Evolutionary conservation across 2,113 vertebrate species (phyloP), one percentile per base, ranked within the genome.

Genomic region (Cynoglossus semilaevis): DNA sequence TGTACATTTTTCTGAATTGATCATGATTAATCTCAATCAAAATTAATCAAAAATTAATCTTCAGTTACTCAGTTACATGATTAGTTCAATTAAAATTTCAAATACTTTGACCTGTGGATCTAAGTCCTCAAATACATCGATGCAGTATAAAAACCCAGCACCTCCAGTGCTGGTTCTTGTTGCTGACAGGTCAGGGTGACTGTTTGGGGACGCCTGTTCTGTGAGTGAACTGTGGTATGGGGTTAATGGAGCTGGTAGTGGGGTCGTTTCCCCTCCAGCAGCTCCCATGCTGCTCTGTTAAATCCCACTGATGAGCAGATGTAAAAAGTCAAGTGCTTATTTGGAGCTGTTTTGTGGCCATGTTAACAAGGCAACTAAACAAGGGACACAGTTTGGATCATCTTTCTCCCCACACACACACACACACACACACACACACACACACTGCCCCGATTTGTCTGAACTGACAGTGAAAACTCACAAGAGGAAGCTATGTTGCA

Each of bases 301-400:
- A 63, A 63, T 47, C n/a, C 18, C 16, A 77, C 77, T 63, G 78
- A 86, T 82, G 15, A 78, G 55, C 65, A 76, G 61, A 85, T 78
- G 74, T 71, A 88, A 88, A 67, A 72, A 80, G 65, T 51, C 52
- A 79, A 77, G 50, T 62, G 73, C 60, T 67, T 51, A 44, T 79
- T 82, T 68, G 72, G 46, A 63, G 58, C 13, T 17, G 16, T 68
- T 85, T 79, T 86, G 77, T 42, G 58, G 68, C 57, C 58, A 47
- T 75, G 84, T 85, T 79, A 87, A 80, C 57, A 52, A 70, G 60
- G 40, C 29, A 48, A 59, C 43, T 42, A 60, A 71, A 80, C 70
- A 84, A 74, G 41, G 38, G 66, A 60, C 54, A 62, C 52, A 5
- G 68, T 69, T 74, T 54, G 72, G 61, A 70, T 71, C 43, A 36